Percentiles rank a stretch among this genome's conserved stretches.
These are phyloP conservation scores for Drosophila kambysellisi DNA, from an alignment of 2,888 invertebrate genomes.

Conservation along the genomic window DNA sequence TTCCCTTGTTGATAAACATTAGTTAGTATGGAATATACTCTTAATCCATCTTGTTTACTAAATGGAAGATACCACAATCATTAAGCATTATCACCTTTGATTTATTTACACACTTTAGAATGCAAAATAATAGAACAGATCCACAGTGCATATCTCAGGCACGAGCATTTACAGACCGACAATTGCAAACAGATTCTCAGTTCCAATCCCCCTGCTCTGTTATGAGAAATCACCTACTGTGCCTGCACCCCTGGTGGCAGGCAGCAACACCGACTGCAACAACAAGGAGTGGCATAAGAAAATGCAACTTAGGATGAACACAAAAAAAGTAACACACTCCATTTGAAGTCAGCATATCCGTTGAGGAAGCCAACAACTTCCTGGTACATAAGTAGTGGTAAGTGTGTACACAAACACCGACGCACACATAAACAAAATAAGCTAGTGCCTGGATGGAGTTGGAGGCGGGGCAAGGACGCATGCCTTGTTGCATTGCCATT, in stretches of 20 bases:
- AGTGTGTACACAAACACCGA: constrained; percentile 44
- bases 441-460: constrained; percentile 31
- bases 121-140: not conserved
- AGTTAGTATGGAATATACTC: not conserved
- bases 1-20: not conserved
- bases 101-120: not conserved
- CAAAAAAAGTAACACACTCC: constrained; percentile 30
- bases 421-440: constrained; percentile 45
- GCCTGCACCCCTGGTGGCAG: constrained; percentile 5
- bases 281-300: constrained; percentile 35
- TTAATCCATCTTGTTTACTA: not conserved
- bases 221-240: constrained; percentile 30
- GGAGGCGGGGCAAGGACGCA: constrained; percentile 34
- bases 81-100: not conserved
- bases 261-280: constrained; percentile 39
- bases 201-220: not conserved
- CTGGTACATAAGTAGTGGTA: constrained; percentile 69
- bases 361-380: constrained; percentile 79
- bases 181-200: constrained; percentile 10
- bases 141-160: constrained; percentile 46
- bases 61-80: not conserved
- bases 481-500: constrained; percentile 29
- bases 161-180: constrained; percentile 37
- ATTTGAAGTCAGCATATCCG: constrained; percentile 78
- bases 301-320: constrained; percentile 39